Base-by-base conservation (phyloP, 23 tunicate species). In the Oikopleura albicans region DNA sequence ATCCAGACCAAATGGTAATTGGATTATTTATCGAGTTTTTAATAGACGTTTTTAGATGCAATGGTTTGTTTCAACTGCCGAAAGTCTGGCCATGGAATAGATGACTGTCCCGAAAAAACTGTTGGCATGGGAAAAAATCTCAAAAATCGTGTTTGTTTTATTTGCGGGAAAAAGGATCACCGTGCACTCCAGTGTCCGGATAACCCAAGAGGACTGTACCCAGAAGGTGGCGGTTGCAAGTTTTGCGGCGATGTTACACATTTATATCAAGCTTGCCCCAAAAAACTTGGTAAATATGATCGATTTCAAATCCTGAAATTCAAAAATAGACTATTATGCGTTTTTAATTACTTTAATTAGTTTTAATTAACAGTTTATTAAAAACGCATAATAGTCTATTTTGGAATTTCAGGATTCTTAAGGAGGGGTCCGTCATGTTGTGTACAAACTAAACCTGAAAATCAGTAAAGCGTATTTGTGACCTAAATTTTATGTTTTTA, bases 41-140 rank as follows among this genome's bases (percentile, higher is more conserved):
- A n/a, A n/a, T 49, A 8, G 79, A 12, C 28, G 37, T 71, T 16
- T 12, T 71, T 71, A 71, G 79, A 71, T 29, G 35, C 27, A 16
- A 71, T 71, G 95, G 91, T 90, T 1, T 94, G 98, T 40, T 94
- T 94, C 86, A 94, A 94, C 66, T 94, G 98, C 57, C 89, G 98
- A 22, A 90, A 86, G 89, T 84, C 91, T 0, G 98, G 98, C 0
- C 98, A 94, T 88, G 95, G 95, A 37, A 90, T 94, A 91, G 98
- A 91, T 39, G 98, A 94, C 79, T 94, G 98, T 76, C 98, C 95
- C 12, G 63, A 79, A 39, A 1, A 85, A n/a, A 84, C 84, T 57
- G 89, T 86, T 16, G 98, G 91, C 39, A 76, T 84, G 27, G 95
- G 88, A 83, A 90, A 90, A 27, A 87, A 88, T 0, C 40, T 85